These are phyloP conservation scores for Drosophila lini DNA, from an alignment of 1,140 invertebrate species.

Conservation along the genomic window DNA sequence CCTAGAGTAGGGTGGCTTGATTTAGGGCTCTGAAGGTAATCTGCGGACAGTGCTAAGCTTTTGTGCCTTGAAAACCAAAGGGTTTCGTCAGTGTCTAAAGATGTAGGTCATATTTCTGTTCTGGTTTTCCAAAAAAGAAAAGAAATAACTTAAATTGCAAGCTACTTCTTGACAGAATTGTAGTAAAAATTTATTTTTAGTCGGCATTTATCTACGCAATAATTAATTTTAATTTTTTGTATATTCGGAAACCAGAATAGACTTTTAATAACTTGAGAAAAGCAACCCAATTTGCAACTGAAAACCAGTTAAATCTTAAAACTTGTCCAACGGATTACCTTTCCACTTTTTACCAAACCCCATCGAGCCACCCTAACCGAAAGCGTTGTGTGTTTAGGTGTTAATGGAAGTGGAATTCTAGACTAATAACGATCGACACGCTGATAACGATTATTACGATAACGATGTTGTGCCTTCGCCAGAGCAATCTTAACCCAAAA, in stretches of 20 bases:
- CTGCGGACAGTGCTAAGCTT: not conserved
- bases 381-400: slow-evolving; percentile 47
- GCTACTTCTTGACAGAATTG: slow-evolving; percentile 1
- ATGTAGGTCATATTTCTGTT: slow-evolving; percentile 5
- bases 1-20: slow-evolving; percentile 40
- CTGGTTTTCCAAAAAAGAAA: not conserved
- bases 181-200: slow-evolving; percentile 11
- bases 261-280: not conserved
- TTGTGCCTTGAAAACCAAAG: slow-evolving; percentile 7
- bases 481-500: slow-evolving; percentile 53
- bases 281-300: not conserved
- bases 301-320: slow-evolving; percentile 2
- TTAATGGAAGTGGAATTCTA: slow-evolving; percentile 42
- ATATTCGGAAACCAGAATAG: slow-evolving; percentile 4
- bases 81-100: not conserved
- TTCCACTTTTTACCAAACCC: slow-evolving; percentile 5
- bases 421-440: slow-evolving; percentile 42
- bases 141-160: slow-evolving; percentile 3
- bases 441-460: slow-evolving; percentile 43
- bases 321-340: slow-evolving; percentile 6
- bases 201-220: slow-evolving; percentile 24
- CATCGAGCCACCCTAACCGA: slow-evolving; percentile 17
- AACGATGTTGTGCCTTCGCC: slow-evolving; percentile 52
- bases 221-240: slow-evolving; percentile 1
- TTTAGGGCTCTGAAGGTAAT: slow-evolving; percentile 20